phyloP scores from a whole-genome alignment of 2,797 vertebrate genomes.

The Diceros bicornis region DNA sequence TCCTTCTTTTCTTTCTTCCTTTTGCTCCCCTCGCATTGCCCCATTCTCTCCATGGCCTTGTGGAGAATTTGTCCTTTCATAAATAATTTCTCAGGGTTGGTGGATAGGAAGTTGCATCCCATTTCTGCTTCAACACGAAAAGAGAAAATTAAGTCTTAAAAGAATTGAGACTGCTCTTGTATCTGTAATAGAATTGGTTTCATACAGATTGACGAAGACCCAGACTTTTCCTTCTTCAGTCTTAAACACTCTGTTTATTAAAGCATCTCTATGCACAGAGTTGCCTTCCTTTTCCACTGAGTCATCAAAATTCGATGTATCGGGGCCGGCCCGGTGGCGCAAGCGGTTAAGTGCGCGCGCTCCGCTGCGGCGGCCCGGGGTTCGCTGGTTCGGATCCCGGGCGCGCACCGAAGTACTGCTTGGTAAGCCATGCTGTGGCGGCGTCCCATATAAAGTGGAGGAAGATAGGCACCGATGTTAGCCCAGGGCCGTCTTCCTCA shows the following conservation, averaged over 20 bases:
- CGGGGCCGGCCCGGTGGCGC: no score
- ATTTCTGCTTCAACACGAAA: slow-evolving; percentile 78
- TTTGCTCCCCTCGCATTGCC: neutral
- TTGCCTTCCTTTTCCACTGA: slow-evolving; percentile 59
- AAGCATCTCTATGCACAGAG: neutral
- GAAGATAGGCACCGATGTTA: no score
- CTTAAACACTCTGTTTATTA: slow-evolving; percentile 59
- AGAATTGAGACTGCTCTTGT: slow-evolving; percentile 71
- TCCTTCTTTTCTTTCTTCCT: slow-evolving; percentile 57
- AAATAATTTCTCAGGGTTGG: slow-evolving; percentile 88
- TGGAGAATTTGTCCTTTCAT: slow-evolving; percentile 87
- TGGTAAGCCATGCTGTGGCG: no score
- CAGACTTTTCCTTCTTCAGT: neutral
- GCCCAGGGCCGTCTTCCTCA: no score
- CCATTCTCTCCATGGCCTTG: slow-evolving; percentile 85
- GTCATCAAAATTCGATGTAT: slow-evolving; percentile 75
- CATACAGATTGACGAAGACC: neutral
- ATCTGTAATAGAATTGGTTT: slow-evolving; percentile 41
- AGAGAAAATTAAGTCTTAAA: slow-evolving; percentile 62
- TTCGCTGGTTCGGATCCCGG: no score
- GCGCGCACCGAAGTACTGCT: no score
- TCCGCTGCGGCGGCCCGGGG: no score
- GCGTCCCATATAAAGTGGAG: no score
- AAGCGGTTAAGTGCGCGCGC: no score
- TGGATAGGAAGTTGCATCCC: slow-evolving; percentile 72